phyloP scores from a whole-genome alignment of 2,113 vertebrate species.

The Dolichotis patagonum region DNA sequence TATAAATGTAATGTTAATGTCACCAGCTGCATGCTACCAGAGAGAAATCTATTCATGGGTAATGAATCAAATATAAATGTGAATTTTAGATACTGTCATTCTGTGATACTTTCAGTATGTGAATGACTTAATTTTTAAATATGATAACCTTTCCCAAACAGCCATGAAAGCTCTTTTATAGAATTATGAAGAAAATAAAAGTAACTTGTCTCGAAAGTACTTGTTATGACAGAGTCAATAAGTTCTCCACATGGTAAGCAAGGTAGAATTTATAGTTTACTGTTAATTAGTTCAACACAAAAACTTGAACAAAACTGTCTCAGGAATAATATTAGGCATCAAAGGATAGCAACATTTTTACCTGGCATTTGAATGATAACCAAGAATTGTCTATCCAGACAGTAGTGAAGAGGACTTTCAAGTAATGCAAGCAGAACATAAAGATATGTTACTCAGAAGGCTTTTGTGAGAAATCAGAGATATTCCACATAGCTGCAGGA shows the following conservation, averaged over 20 bases:
- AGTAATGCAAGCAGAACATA: neutral
- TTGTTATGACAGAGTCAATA: neutral
- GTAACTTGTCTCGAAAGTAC: accelerated
- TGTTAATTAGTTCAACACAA: neutral
- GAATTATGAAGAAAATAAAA: neutral
- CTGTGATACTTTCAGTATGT: neutral
- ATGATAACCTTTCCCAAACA: neutral
- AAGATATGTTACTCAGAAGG: neutral
- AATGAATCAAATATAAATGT: neutral
- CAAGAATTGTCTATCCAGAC: neutral
- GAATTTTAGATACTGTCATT: neutral
- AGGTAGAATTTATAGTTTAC: neutral
- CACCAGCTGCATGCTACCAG: accelerated
- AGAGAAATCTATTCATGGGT: neutral
- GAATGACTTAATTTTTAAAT: neutral
- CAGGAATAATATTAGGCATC: neutral
- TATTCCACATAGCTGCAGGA: neutral
- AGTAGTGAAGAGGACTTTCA: neutral
- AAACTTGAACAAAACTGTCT: neutral
- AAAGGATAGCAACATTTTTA: neutral
- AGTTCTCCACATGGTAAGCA: neutral
- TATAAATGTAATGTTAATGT: neutral
- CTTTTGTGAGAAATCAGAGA: neutral
- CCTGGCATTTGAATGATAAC: neutral
- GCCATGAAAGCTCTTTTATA: neutral